Conservation (phyloP, 2,888 invertebrate genomes). For the Gastracanthus pulcherrimus region DNA sequence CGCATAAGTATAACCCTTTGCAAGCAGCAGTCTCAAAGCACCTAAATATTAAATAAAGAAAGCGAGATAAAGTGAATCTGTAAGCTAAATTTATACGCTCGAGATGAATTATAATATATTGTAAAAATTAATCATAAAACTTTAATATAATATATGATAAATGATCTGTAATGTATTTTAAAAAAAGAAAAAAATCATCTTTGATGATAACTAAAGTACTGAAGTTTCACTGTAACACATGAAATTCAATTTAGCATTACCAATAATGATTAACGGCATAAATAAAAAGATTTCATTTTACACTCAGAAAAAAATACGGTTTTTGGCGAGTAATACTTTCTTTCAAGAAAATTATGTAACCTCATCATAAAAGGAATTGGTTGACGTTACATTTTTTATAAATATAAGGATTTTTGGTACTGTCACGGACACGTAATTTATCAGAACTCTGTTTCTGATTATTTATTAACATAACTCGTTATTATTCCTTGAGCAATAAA, state of each 20-base stretch:
- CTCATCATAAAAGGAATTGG: no score
- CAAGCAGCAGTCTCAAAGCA: constrained; percentile 36
- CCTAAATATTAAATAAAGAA: constrained; percentile 1
- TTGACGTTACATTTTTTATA: no score
- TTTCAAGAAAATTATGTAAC: no score
- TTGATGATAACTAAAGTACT: constrained; percentile 65
- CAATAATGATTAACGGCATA: neutral
- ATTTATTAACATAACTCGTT: no score
- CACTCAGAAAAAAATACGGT: neutral
- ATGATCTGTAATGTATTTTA: constrained; percentile 56
- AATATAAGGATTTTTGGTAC: no score
- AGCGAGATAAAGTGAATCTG: constrained; percentile 1
- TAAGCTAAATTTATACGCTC: neutral
- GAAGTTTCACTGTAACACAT: constrained; percentile 76
- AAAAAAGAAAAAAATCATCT: constrained; percentile 2
- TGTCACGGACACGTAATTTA: no score
- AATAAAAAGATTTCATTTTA: neutral
- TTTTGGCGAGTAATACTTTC: no score
- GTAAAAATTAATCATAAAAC: constrained; percentile 23
- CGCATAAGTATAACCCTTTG: constrained; percentile 8
- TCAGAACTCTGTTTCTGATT: no score
- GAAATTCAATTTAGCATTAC: constrained; percentile 67
- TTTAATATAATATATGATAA: neutral
- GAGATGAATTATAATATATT: neutral
- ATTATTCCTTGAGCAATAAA: no score